Percentiles rank a stretch among this genome's conserved stretches.
Conservation (phyloP, 1,140 invertebrate genomes). For the Antheraea mylitta region DNA sequence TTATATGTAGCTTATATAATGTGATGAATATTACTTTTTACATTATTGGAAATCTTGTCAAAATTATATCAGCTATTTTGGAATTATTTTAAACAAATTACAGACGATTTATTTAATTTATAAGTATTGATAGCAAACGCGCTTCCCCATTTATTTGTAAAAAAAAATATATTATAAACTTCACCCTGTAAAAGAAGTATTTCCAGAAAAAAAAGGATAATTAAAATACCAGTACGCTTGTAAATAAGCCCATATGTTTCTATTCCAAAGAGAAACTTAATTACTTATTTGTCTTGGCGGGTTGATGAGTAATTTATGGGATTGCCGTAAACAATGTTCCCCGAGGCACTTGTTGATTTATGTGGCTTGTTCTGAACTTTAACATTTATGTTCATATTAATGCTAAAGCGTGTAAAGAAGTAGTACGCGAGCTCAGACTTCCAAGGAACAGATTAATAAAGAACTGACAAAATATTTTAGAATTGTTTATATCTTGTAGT, state of each 20-base stretch:
- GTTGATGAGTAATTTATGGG: slow-evolving; percentile 15
- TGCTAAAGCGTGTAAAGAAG: slow-evolving; percentile 7
- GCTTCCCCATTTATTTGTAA: too few species aligned
- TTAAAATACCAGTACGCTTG: too few species aligned
- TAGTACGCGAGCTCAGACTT: not conserved
- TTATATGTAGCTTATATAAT: too few species aligned
- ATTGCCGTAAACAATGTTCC: slow-evolving; percentile 2
- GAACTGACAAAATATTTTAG: not conserved
- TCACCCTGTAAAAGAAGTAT: too few species aligned
- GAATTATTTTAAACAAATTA: too few species aligned
- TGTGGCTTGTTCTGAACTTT: slow-evolving; percentile 9
- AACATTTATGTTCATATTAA: slow-evolving; percentile 12
- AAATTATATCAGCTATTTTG: too few species aligned
- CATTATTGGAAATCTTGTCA: too few species aligned
- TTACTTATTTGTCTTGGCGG: slow-evolving; percentile 7
- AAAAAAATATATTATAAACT: too few species aligned
- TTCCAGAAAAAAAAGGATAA: too few species aligned
- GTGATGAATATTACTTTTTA: too few species aligned
- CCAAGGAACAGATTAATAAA: not conserved
- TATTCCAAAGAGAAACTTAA: slow-evolving; percentile 4
- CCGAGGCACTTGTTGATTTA: slow-evolving; percentile 16
- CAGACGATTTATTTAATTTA: too few species aligned
- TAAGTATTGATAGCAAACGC: too few species aligned
- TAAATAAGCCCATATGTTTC: not conserved
- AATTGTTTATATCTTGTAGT: not conserved